Percentiles rank a stretch among this genome's conserved stretches.
phyloP scores from a whole-genome alignment of 2,888 invertebrate species.

The Brachypalpus laphriformis region DNA sequence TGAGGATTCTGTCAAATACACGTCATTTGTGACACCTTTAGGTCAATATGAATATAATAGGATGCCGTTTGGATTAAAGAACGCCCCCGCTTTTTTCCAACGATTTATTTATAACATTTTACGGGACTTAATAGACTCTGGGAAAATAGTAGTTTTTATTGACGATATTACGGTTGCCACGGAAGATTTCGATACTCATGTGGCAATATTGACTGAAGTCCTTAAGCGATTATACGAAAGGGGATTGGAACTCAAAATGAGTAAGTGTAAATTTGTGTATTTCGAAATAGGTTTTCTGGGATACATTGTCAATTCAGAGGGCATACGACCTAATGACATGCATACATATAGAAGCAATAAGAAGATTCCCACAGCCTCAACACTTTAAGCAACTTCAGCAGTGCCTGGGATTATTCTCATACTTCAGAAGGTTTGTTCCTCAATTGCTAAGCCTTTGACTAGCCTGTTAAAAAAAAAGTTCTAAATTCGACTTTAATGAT shows the following conservation, averaged over 20 bases:
- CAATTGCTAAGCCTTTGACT: no score
- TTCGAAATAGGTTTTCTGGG: constrained; percentile 19
- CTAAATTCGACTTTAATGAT: no score
- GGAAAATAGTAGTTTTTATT: constrained; percentile 9
- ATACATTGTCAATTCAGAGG: constrained; percentile 18
- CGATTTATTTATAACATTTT: constrained; percentile 2
- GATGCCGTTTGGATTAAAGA: constrained; percentile 26
- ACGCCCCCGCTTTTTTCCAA: constrained; percentile 4
- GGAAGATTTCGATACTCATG: not conserved
- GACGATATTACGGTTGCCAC: constrained; percentile 9
- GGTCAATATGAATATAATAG: no score
- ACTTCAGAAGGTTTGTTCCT: not conserved
- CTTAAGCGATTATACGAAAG: not conserved
- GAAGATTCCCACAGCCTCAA: not conserved
- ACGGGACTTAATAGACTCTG: not conserved
- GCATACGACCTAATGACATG: constrained; percentile 17
- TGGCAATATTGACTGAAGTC: not conserved
- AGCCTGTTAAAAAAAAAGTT: not conserved
- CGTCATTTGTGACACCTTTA: no score
- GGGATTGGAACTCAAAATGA: constrained; percentile 15
- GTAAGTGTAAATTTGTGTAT: constrained; percentile 32
- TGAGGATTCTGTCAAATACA: no score
- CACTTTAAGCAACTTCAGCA: constrained; percentile 20
- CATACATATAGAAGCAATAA: constrained; percentile 16
- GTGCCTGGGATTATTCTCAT: not conserved